phyloP scores from a whole-genome alignment of 2,797 vertebrate genomes.

The Chiroxiphia lanceolata region DNA sequence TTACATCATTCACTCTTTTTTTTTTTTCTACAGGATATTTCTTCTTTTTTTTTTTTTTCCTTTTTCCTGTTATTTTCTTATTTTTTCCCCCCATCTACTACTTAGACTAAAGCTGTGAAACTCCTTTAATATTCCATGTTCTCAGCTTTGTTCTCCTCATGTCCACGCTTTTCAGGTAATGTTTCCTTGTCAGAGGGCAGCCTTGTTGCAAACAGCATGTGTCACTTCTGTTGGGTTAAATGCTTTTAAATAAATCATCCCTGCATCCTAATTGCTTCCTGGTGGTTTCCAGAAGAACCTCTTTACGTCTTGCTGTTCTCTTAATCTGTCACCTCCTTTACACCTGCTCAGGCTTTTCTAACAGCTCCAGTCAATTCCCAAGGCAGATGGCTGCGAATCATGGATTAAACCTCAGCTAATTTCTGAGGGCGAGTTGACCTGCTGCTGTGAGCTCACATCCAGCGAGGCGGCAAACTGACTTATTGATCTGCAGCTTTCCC shows the following conservation, averaged over 20 bases:
- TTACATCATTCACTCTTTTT: not conserved
- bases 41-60: not conserved
- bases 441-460: not conserved
- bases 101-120: not conserved
- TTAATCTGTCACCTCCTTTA: conserved; percentile 60
- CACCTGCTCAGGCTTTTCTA: conserved; percentile 57
- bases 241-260: conserved; percentile 56
- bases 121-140: not conserved
- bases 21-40: not conserved
- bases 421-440: not conserved
- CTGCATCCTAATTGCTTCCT: conserved; percentile 55
- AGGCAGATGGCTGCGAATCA: conserved; percentile 6
- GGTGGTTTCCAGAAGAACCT: conserved; percentile 35
- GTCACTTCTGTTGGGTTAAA: conserved; percentile 13
- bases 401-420: conserved; percentile 45
- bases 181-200: conserved; percentile 17
- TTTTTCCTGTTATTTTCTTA: not conserved
- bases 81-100: not conserved
- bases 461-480: not conserved
- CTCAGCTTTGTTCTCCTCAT: not conserved
- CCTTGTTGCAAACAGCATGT: conserved; percentile 38
- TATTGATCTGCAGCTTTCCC: not conserved
- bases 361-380: conserved; percentile 44
- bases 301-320: conserved; percentile 37
- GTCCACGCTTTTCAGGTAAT: not conserved